Evolutionary conservation across 2,797 vertebrate genomes (phyloP).

Genomic region (Paramormyrops hopkinsi): DNA sequence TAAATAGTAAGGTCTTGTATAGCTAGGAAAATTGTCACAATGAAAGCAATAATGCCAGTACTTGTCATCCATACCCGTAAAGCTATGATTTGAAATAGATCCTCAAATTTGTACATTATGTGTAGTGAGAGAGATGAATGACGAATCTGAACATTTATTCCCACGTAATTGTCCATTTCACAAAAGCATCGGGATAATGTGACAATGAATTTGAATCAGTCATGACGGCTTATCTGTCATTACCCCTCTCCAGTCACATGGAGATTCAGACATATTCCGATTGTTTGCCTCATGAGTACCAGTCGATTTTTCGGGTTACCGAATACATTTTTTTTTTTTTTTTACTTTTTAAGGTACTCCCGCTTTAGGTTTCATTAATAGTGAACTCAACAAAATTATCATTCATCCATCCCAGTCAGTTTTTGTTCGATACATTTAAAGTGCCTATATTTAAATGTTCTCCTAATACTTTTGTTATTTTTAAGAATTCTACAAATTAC

Average conservation of each 20-base stretch:
- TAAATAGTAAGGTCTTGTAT: not conserved
- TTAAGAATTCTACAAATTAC: not conserved
- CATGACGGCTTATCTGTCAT: conserved; percentile 46
- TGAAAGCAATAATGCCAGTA: not conserved
- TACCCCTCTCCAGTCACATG: conserved; percentile 43
- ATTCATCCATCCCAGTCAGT: not conserved
- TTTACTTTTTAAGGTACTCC: not conserved
- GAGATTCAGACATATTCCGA: not conserved
- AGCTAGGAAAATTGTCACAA: not conserved
- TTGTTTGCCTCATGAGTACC: not conserved
- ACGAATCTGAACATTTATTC: conserved; percentile 46
- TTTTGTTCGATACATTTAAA: not conserved
- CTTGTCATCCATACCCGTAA: conserved; percentile 19
- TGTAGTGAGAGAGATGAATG: conserved; percentile 35
- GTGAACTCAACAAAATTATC: not conserved
- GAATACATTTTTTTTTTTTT: not conserved
- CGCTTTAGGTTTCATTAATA: not conserved
- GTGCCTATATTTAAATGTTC: not conserved
- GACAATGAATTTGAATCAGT: conserved; percentile 45
- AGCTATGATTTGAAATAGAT: conserved; percentile 29
- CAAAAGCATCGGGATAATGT: conserved; percentile 43
- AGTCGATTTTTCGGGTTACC: not conserved
- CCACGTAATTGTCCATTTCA: conserved; percentile 50
- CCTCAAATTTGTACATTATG: conserved; percentile 25
- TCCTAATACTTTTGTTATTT: not conserved